A percentile compares a stretch with the other conserved stretches of the same genome.
Conservation (phyloP, 2,888 invertebrate species). For the Callimorpha dominula region DNA sequence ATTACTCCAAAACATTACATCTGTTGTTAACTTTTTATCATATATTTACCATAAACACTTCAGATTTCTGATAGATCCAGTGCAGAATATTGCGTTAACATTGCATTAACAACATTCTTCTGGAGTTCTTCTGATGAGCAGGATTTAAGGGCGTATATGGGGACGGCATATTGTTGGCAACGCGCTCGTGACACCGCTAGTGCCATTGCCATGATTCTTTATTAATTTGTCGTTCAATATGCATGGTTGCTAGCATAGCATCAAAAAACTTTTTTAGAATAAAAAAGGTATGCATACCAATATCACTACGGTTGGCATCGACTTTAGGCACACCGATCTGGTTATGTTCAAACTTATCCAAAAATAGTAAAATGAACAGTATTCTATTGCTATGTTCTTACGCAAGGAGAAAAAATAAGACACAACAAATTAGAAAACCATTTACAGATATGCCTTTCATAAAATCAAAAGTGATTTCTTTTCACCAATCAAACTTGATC, state of each 20-base stretch:
- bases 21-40: background rate
- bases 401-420: no score
- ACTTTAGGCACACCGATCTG: no score
- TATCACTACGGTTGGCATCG: no score
- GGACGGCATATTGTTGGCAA: background rate
- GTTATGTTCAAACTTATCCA: no score
- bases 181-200: background rate
- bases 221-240: background rate
- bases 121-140: background rate
- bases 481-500: no score
- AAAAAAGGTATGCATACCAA: no score
- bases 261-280: no score
- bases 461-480: no score
- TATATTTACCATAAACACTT: background rate
- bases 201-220: background rate
- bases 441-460: no score
- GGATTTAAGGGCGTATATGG: background rate
- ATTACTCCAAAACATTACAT: slow-evolving; percentile 3
- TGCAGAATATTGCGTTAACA: background rate
- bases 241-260: background rate
- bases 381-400: no score
- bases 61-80: background rate
- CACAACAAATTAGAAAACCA: no score
- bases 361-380: no score
- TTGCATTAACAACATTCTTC: background rate